Conservation (phyloP, 2,888 invertebrate species). For the Apamea monoglypha region DNA sequence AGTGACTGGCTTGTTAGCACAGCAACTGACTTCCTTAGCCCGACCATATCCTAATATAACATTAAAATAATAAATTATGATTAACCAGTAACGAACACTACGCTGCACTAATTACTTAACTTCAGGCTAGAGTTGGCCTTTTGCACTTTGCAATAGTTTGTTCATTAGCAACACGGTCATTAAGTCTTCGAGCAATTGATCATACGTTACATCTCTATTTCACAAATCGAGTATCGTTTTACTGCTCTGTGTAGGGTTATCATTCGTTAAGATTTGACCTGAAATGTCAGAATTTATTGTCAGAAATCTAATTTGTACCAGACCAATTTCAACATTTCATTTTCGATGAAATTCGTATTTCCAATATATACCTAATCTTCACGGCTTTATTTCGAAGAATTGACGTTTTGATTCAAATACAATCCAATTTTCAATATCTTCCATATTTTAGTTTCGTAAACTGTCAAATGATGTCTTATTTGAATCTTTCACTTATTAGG, state of each 20-base stretch:
- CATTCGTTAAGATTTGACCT: background rate
- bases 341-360: background rate
- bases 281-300: background rate
- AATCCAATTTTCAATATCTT: slow-evolving; percentile 5
- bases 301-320: background rate
- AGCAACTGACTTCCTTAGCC: slow-evolving; percentile 10
- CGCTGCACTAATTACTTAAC: slow-evolving; percentile 52
- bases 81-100: slow-evolving; percentile 26
- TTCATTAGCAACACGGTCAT: slow-evolving; percentile 56
- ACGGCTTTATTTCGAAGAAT: background rate
- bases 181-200: slow-evolving; percentile 54
- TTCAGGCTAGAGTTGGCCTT: slow-evolving; percentile 46
- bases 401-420: background rate
- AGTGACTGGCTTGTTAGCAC: slow-evolving; percentile 35
- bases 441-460: background rate
- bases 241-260: slow-evolving; percentile 39
- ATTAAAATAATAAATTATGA: slow-evolving; percentile 39
- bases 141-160: slow-evolving; percentile 55
- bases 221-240: slow-evolving; percentile 51
- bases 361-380: background rate
- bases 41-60: slow-evolving; percentile 14
- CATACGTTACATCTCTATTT: slow-evolving; percentile 57
- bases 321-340: background rate
- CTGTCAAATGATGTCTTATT: slow-evolving; percentile 3
- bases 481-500: background rate